Evolutionary conservation across 2,797 vertebrate species (phyloP).

Genomic region (Schizothorax lantsangensis): DNA sequence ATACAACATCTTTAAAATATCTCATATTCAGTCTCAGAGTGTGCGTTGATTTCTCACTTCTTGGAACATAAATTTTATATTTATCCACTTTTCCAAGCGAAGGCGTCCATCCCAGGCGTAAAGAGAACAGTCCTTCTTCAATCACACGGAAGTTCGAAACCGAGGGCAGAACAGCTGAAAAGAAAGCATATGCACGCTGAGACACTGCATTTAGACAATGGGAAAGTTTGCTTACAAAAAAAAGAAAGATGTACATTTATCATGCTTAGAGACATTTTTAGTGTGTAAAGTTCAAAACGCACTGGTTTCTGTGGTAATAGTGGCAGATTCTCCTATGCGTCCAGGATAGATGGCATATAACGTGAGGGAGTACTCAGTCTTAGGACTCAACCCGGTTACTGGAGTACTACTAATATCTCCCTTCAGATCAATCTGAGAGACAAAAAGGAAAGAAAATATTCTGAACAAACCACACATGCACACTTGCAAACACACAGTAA

Average conservation of each 20-base stretch:
- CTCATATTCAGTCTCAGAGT: not conserved
- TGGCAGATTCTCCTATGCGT: constrained; percentile 75
- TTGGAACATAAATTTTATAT: constrained; percentile 88
- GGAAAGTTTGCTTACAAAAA: not conserved
- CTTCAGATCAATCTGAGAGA: constrained; percentile 81
- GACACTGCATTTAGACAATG: not conserved
- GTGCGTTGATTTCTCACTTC: constrained; percentile 75
- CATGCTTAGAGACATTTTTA: not conserved
- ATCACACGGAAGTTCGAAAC: constrained; percentile 88
- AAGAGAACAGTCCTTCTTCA: constrained; percentile 85
- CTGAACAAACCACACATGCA: not conserved
- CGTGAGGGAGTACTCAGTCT: constrained; percentile 80
- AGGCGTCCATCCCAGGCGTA: constrained; percentile 85
- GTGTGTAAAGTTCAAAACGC: constrained; percentile 56
- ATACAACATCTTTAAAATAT: not conserved
- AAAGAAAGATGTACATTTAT: not conserved
- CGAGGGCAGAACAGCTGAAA: constrained; percentile 79
- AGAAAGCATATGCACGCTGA: not conserved
- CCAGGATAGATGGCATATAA: constrained; percentile 82
- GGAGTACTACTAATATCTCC: constrained; percentile 75
- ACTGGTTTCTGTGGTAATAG: constrained; percentile 81
- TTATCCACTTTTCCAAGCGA: constrained; percentile 79
- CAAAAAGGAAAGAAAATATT: not conserved
- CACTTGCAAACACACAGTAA: constrained; percentile 2
- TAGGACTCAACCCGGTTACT: constrained; percentile 80